Evolutionary conservation across 2,888 invertebrate species (phyloP).

Genomic region (Ctena decussata): DNA sequence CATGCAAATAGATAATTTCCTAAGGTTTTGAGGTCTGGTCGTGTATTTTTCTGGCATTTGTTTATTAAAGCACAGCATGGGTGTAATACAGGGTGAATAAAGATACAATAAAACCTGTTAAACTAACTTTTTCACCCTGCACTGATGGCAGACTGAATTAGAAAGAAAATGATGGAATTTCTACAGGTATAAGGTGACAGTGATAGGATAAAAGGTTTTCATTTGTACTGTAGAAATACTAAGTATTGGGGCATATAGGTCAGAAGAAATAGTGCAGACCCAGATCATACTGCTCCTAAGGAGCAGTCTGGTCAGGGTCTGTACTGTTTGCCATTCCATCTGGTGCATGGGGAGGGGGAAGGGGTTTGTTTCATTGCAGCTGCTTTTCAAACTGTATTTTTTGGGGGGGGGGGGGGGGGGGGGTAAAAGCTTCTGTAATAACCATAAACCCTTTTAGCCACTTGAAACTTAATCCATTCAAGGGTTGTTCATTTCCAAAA

Average conservation of each 20-base stretch:
- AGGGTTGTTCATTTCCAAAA: too few species aligned
- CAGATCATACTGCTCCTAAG: not conserved
- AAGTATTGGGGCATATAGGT: too few species aligned
- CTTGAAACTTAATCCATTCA: too few species aligned
- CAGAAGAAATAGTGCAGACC: not conserved
- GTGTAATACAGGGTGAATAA: constrained; percentile 55
- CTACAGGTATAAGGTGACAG: not conserved
- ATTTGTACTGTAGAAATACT: not conserved
- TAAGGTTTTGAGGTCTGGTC: not conserved
- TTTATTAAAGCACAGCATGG: constrained; percentile 54
- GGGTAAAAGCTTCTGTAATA: too few species aligned
- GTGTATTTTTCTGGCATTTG: constrained; percentile 46
- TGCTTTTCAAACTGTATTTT: too few species aligned
- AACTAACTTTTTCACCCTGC: constrained; percentile 27
- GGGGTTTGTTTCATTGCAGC: too few species aligned
- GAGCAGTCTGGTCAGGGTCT: not conserved
- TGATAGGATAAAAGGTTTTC: not conserved
- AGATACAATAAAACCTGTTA: constrained; percentile 65
- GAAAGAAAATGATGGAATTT: constrained; percentile 26
- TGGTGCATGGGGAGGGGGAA: too few species aligned
- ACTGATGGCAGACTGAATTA: constrained; percentile 56
- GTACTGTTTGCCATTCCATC: not conserved
- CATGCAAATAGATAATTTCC: not conserved
- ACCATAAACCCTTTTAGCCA: too few species aligned
- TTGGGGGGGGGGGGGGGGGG: too few species aligned